These are phyloP conservation scores for Hippocampus barbouri DNA, from an alignment of 2,113 vertebrate genomes.

Conservation along the genomic window DNA sequence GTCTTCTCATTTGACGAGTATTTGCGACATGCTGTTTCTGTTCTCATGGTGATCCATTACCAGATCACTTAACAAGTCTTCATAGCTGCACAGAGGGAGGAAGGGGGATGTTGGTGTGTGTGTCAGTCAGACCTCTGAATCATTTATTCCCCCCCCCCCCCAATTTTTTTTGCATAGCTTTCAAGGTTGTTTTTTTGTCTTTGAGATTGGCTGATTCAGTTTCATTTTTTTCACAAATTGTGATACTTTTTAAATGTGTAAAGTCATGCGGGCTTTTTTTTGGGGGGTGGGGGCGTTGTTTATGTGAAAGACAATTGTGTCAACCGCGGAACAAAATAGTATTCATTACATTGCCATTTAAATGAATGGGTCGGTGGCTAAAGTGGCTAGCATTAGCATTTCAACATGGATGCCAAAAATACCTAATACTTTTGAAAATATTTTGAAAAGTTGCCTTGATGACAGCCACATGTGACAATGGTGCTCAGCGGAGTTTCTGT, in stretches of 20 bases:
- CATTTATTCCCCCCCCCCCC: not conserved
- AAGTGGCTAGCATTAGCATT: not conserved
- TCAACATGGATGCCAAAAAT: no score
- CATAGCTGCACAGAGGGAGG: not conserved
- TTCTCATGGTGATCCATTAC: conserved; percentile 28
- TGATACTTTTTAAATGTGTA: not conserved
- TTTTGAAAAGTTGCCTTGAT: no score
- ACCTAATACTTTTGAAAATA: no score
- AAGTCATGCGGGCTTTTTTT: not conserved
- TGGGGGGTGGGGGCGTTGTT: no score
- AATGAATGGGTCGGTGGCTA: not conserved
- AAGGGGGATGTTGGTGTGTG: not conserved
- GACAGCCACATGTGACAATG: no score
- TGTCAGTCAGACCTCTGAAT: not conserved
- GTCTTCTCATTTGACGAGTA: not conserved
- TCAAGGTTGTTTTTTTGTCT: not conserved
- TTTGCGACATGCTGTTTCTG: conserved; percentile 12
- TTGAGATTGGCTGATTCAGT: not conserved
- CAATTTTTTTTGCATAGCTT: not conserved
- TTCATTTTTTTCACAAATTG: not conserved
- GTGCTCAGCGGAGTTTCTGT: no score
- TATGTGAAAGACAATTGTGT: not conserved
- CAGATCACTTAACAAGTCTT: not conserved
- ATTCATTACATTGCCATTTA: not conserved
- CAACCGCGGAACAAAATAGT: not conserved